Conservation (phyloP, 1,140 invertebrate species). For the Gyrodactylus bullatarudis region DNA sequence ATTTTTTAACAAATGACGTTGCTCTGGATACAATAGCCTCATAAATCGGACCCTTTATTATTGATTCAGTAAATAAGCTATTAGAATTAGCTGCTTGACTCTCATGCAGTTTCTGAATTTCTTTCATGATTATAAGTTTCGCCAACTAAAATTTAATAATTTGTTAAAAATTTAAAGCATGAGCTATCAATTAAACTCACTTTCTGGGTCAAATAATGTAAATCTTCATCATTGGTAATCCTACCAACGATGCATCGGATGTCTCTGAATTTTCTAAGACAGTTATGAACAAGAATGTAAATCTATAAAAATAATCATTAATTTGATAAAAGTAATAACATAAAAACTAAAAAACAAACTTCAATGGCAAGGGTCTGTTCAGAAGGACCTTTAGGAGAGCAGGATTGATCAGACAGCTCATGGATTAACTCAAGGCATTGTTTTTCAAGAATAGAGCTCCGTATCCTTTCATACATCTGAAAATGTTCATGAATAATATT, state of each 20-base stretch:
- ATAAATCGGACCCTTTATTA: background rate
- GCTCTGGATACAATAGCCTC: background rate
- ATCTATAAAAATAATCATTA: background rate
- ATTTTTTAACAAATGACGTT: background rate
- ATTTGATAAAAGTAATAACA: background rate
- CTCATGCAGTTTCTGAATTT: background rate
- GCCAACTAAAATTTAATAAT: background rate
- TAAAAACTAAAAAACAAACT: too few species aligned
- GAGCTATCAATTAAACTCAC: background rate
- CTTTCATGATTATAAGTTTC: background rate
- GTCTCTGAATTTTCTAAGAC: background rate
- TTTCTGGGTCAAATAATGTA: background rate
- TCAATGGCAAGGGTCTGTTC: background rate
- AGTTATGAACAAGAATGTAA: background rate
- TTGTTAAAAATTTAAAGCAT: background rate
- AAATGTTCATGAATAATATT: background rate
- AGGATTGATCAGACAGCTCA: background rate
- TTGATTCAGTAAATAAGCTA: background rate
- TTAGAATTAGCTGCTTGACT: background rate
- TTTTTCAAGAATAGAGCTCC: background rate
- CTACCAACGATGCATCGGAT: background rate
- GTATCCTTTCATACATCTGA: background rate
- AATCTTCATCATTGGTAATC: background rate
- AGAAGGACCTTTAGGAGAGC: background rate
- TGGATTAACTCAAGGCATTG: background rate